Evolutionary conservation across 2,888 invertebrate genomes (phyloP).

Genomic region (Apoda limacodes): DNA sequence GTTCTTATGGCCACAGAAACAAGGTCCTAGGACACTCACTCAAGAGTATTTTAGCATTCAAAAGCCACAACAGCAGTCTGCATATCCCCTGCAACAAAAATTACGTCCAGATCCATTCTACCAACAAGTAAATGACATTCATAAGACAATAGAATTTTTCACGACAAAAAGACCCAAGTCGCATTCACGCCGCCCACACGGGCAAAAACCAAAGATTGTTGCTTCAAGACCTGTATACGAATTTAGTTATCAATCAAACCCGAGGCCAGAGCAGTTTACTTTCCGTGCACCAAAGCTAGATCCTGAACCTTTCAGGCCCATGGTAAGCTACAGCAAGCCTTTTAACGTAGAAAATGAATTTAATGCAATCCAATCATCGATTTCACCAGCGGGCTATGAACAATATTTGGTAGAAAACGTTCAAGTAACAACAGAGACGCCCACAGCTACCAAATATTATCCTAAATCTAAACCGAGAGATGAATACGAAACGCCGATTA

Average conservation of each 20-base stretch:
- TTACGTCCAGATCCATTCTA: slow-evolving; percentile 69
- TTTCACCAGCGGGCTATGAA: slow-evolving; percentile 47
- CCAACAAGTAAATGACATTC: slow-evolving; percentile 74
- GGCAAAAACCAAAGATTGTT: slow-evolving; percentile 60
- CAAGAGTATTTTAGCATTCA: slow-evolving; percentile 67
- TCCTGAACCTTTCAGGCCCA: slow-evolving; percentile 73
- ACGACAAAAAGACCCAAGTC: slow-evolving; percentile 68
- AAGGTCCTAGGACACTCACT: slow-evolving; percentile 59
- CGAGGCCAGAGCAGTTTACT: slow-evolving; percentile 51
- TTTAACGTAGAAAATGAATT: slow-evolving; percentile 56
- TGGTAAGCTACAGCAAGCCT: slow-evolving; percentile 70
- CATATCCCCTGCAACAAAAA: slow-evolving; percentile 49
- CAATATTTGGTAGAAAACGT: slow-evolving; percentile 58
- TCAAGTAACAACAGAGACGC: slow-evolving; percentile 62
- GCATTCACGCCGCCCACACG: slow-evolving; percentile 44
- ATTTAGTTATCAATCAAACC: slow-evolving; percentile 76
- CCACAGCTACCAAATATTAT: slow-evolving; percentile 61
- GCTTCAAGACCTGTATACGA: slow-evolving; percentile 75
- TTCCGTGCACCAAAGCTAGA: slow-evolving; percentile 67
- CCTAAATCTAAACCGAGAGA: slow-evolving; percentile 56
- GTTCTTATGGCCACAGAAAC: slow-evolving; percentile 62
- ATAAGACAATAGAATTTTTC: slow-evolving; percentile 74
- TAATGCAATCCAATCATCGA: slow-evolving; percentile 50
- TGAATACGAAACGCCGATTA: slow-evolving; percentile 41
- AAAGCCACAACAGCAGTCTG: slow-evolving; percentile 49